Conservation (phyloP, 2,113 vertebrate species). For the Alosa alosa region DNA sequence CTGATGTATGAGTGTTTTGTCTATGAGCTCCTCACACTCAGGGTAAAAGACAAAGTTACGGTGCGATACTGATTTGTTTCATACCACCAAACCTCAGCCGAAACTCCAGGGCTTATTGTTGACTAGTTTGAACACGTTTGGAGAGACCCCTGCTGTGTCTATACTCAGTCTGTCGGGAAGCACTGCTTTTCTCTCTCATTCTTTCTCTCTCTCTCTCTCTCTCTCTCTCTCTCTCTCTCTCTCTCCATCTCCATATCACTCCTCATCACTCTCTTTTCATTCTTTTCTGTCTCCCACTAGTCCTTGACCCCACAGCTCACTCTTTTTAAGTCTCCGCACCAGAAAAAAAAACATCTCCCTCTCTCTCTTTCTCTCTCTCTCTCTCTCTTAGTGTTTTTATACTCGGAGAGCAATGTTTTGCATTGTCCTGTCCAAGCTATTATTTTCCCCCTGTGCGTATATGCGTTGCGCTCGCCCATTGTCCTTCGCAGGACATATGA, state of each 20-base stretch:
- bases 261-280: not conserved
- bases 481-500: slow-evolving; percentile 2
- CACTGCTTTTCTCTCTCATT: not conserved
- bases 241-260: not conserved
- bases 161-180: too few species aligned
- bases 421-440: slow-evolving; percentile 29
- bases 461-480: not conserved
- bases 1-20: too few species aligned
- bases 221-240: not conserved
- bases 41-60: not conserved
- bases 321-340: not conserved
- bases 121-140: not conserved
- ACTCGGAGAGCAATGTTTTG: not conserved
- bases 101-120: not conserved
- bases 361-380: not conserved
- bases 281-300: not conserved
- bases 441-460: not conserved
- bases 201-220: not conserved
- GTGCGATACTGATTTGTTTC: not conserved
- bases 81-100: not conserved
- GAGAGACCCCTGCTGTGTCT: not conserved
- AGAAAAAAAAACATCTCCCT: not conserved
- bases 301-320: not conserved
- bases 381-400: not conserved
- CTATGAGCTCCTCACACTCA: too few species aligned